These are phyloP conservation scores for Clivina fossor DNA, from an alignment of 2,888 invertebrate species.

Conservation along the genomic window DNA sequence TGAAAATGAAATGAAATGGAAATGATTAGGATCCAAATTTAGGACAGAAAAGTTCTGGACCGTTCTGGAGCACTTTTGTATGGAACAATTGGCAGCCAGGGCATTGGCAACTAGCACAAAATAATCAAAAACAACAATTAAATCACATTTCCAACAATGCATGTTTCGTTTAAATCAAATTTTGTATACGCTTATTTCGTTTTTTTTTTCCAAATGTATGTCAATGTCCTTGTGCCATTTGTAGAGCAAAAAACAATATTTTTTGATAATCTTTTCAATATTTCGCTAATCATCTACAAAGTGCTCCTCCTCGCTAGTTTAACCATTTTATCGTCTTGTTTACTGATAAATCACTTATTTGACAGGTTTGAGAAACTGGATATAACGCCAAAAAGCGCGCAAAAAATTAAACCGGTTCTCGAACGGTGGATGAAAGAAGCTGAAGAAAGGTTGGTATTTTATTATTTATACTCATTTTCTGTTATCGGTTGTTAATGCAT, in stretches of 20 bases:
- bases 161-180: constrained; percentile 17
- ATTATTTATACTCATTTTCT: constrained; percentile 26
- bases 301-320: constrained; percentile 28
- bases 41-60: neutral
- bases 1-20: too few species aligned
- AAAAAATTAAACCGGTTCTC: constrained; percentile 98
- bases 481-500: constrained; percentile 10
- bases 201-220: constrained; percentile 49
- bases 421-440: constrained; percentile 99
- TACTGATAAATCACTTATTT: constrained; percentile 25
- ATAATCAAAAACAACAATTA: too few species aligned
- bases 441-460: constrained; percentile 80
- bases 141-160: too few species aligned
- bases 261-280: neutral
- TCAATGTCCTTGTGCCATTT: constrained; percentile 55
- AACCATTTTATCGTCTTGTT: too few species aligned
- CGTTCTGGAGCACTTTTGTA: constrained; percentile 34
- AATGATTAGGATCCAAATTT: too few species aligned
- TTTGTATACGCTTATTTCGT: constrained; percentile 24
- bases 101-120: too few species aligned
- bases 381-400: constrained; percentile 98
- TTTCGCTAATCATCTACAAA: constrained; percentile 27
- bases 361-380: constrained; percentile 97
- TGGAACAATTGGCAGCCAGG: constrained; percentile 65
- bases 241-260: too few species aligned